phyloP scores from a whole-genome alignment of 23 tunicate species.

The Ciona savignyi region DNA sequence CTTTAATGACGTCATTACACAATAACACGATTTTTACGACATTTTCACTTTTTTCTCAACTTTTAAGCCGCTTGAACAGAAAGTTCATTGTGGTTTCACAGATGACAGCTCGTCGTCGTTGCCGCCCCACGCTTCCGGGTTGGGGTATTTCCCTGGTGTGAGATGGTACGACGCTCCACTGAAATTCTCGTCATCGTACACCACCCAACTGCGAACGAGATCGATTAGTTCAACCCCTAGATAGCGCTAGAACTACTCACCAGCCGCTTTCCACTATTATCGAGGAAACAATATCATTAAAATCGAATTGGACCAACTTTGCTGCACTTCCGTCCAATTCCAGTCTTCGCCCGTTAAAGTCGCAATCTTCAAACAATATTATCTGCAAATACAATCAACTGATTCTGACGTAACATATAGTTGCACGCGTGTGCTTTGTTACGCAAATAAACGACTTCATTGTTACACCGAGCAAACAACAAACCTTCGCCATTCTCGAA shows the following conservation, averaged over 20 bases:
- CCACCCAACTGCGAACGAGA: constrained; percentile 35
- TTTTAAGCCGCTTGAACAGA: too few species aligned
- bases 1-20: too few species aligned
- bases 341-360: constrained; percentile 33
- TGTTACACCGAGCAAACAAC: too few species aligned
- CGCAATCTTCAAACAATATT: constrained; percentile 42
- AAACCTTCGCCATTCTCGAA: too few species aligned
- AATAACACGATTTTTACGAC: too few species aligned
- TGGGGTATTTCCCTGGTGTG: constrained; percentile 50
- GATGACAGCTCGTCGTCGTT: constrained; percentile 67
- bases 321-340: constrained; percentile 8
- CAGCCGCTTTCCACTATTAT: constrained; percentile 42
- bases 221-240: too few species aligned
- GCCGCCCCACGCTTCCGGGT: constrained; percentile 52
- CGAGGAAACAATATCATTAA: constrained; percentile 46
- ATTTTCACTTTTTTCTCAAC: too few species aligned
- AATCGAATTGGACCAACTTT: background rate
- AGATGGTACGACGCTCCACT: constrained; percentile 31
- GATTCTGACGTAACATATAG: too few species aligned
- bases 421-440: too few species aligned
- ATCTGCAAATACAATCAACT: too few species aligned
- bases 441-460: too few species aligned
- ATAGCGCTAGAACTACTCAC: constrained; percentile 14
- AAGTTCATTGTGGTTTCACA: constrained; percentile 23
- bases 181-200: constrained; percentile 38